Evolutionary conservation across 2,888 invertebrate species (phyloP), one percentile per base, ranked within the genome.

Genomic region (Drosophila vallismaia): DNA sequence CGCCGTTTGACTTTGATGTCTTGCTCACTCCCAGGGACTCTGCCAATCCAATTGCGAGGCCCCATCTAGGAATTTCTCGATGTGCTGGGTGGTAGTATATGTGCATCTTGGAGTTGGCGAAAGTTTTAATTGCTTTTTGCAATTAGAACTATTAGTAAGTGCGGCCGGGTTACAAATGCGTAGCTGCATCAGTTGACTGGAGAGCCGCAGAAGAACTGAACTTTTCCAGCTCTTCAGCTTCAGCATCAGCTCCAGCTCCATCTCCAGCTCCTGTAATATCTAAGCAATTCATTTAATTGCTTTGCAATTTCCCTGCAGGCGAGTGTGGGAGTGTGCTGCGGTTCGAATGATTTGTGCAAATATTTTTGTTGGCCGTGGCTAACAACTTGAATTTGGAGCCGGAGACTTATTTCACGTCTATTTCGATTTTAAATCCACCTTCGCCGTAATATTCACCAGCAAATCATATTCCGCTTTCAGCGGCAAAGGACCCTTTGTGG

Each of bases 81-180:
- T 45, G 48, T 24, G 48, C 26, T 49, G 28, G 28, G 5, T 5
- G 45, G 19, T 19, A 52, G 53, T 55, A 48, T 72, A 57, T 79
- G 71, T 76, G 75, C 78, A 75, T 85, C 87, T 85, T 86, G 76
- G 59, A 86, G 87, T 74, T 71, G 74, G 85, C 70, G 78, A 85
- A 85, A 85, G 84, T 85, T 85, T 85, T 85, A 85, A 85, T 85
- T 85, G 84, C 84, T 85, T 85, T 85, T 85, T 86, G 84, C 84
- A 85, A 85, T 85, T 85, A 85, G 87, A 85, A 85, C 84, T 85
- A 85, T 85, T 85, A 85, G 85, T 85, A 78, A 82, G 77, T 83
- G 77, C 69, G 64, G 73, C 76, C 80, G 67, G 70, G 71, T 82
- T 82, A 83, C 86, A 83, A 83, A 75, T 84, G 77, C 81, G 67